These are phyloP conservation scores for Prinia subflava DNA, from an alignment of 2,113 vertebrate genomes.

Conservation along the genomic window DNA sequence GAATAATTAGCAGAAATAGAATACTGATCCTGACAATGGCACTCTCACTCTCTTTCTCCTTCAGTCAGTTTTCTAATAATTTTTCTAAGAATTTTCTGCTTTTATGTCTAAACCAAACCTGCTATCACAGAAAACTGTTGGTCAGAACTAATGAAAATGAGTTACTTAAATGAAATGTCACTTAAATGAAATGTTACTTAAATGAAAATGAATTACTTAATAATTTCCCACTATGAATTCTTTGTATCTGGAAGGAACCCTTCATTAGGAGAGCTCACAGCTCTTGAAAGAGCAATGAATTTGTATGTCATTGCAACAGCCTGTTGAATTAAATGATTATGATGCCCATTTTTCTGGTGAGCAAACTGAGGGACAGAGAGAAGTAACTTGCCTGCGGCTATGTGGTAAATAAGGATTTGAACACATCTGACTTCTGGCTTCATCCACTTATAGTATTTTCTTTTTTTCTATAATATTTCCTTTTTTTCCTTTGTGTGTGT, in stretches of 20 bases:
- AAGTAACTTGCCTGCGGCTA: not conserved
- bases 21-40: not conserved
- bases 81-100: not conserved
- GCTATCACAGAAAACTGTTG: not conserved
- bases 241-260: not conserved
- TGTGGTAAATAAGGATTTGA: not conserved
- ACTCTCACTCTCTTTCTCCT: not conserved
- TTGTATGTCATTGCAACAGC: not conserved
- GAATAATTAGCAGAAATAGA: slow-evolving; percentile 11
- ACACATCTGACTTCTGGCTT: not conserved
- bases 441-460: not conserved
- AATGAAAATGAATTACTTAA: not conserved
- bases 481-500: not conserved
- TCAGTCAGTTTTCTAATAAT: not conserved
- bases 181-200: not conserved
- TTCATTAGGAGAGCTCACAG: not conserved
- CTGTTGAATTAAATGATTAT: slow-evolving; percentile 21
- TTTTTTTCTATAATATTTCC: not conserved
- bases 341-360: slow-evolving; percentile 1
- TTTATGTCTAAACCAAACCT: not conserved
- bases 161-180: not conserved
- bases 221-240: not conserved
- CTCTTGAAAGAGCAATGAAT: slow-evolving; percentile 16
- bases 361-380: not conserved
- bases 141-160: slow-evolving; percentile 26